These are phyloP conservation scores for Drosophila neotestacea DNA, from an alignment of 2,888 invertebrate species.

Conservation along the genomic window DNA sequence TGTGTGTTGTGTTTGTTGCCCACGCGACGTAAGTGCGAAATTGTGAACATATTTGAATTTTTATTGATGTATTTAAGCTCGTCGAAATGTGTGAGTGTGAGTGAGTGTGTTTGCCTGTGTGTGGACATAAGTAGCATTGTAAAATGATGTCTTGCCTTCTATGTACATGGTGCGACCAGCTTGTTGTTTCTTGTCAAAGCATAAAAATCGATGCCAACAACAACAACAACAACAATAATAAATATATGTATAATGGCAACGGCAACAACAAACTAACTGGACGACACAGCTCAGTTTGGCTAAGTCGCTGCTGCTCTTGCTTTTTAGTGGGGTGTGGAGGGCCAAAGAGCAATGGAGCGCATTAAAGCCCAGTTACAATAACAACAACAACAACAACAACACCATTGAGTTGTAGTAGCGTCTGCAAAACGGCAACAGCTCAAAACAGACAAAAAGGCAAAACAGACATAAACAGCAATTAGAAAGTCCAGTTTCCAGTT, in stretches of 20 bases:
- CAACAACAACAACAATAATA: conserved; percentile 31
- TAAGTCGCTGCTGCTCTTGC: conserved; percentile 30
- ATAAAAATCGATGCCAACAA: conserved; percentile 70
- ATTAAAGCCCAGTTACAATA: conserved; percentile 54
- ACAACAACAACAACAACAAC: conserved; percentile 27
- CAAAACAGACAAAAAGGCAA: conserved; percentile 53
- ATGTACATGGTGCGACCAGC: conserved; percentile 55
- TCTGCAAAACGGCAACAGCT: conserved; percentile 49
- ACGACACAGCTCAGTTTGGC: conserved; percentile 50
- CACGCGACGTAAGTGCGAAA: conserved; percentile 69
- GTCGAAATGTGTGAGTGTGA: conserved; percentile 7
- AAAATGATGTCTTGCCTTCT: conserved; percentile 80
- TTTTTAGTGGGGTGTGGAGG: conserved; percentile 23
- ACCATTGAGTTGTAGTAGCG: conserved; percentile 31
- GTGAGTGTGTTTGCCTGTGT: conserved; percentile 29
- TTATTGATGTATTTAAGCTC: conserved; percentile 65
- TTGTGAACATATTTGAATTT: conserved; percentile 72
- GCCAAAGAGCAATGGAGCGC: conserved; percentile 50
- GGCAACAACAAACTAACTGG: conserved; percentile 43
- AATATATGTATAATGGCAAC: conserved; percentile 9
- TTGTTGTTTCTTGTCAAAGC: conserved; percentile 53
- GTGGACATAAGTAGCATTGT: conserved; percentile 73
- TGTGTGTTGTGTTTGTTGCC: conserved; percentile 30
- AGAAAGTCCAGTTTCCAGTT: conserved; percentile 68
- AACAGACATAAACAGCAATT: conserved; percentile 66